These are phyloP conservation scores for Ditylenchus dipsaci DNA, from an alignment of 1,140 invertebrate genomes.

Conservation along the genomic window DNA sequence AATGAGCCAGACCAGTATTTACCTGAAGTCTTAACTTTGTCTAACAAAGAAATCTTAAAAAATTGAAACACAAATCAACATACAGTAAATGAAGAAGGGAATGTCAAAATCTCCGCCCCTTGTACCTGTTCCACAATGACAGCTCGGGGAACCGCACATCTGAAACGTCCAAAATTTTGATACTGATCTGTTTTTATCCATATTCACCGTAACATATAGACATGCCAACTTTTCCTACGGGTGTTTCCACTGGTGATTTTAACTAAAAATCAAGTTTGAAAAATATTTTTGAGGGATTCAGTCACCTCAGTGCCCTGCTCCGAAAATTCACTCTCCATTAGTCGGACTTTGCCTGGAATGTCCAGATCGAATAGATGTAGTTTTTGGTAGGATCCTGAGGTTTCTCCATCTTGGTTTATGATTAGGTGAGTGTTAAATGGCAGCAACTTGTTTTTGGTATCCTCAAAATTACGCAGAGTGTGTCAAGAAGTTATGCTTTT, in stretches of 20 bases:
- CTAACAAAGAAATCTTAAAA: not conserved
- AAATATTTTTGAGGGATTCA: constrained; percentile 67
- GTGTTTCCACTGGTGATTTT: constrained; percentile 63
- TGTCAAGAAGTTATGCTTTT: too few species aligned
- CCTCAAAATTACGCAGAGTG: too few species aligned
- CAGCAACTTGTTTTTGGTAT: constrained; percentile 37
- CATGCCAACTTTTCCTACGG: constrained; percentile 72
- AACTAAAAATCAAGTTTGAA: constrained; percentile 24
- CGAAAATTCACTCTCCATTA: constrained; percentile 77
- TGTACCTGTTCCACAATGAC: constrained; percentile 62
- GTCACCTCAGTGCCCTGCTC: constrained; percentile 59
- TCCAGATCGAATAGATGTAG: constrained; percentile 87
- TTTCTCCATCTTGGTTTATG: constrained; percentile 73
- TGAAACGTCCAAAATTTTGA: not conserved
- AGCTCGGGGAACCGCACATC: constrained; percentile 86
- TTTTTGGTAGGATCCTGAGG: constrained; percentile 76
- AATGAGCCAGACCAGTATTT: constrained; percentile 80
- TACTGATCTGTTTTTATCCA: not conserved
- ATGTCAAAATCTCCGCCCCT: constrained; percentile 83
- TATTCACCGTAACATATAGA: constrained; percentile 72
- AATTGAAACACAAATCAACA: not conserved
- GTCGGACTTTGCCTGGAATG: constrained; percentile 67
- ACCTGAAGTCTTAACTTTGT: constrained; percentile 63
- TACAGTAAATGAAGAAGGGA: constrained; percentile 86
- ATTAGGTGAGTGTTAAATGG: constrained; percentile 82